phyloP scores from a whole-genome alignment of 2,888 invertebrate species.

The Sipha maydis region DNA sequence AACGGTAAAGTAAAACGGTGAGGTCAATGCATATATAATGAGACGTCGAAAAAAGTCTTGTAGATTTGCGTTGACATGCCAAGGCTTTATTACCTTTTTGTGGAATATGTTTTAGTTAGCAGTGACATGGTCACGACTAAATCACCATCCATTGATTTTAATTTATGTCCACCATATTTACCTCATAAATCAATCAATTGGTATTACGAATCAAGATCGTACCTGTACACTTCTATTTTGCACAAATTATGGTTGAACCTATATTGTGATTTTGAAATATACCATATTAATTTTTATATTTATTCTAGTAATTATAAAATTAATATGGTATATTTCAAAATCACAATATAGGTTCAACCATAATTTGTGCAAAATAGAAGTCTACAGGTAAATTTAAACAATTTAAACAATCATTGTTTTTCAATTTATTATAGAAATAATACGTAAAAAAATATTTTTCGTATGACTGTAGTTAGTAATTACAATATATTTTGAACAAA shows the following conservation, averaged over 20 bases:
- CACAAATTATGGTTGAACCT: background rate
- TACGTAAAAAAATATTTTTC: background rate
- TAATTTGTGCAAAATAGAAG: background rate
- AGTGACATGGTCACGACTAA: constrained; percentile 25
- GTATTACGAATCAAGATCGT: background rate
- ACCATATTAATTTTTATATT: background rate
- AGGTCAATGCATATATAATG: background rate
- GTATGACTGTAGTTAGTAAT: background rate
- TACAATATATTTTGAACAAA: background rate
- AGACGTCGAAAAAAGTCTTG: background rate
- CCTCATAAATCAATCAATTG: background rate
- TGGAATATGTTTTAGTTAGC: background rate
- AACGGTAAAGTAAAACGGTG: background rate
- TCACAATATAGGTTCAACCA: background rate
- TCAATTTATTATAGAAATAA: background rate
- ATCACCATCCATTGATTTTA: background rate
- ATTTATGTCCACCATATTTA: constrained; percentile 15
- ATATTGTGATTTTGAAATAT: background rate
- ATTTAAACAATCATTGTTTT: no score
- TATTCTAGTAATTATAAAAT: no score
- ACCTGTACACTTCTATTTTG: background rate
- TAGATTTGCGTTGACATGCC: constrained; percentile 2
- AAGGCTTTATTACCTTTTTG: constrained; percentile 7
- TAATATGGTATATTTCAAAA: background rate
- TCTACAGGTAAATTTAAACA: background rate